Evolutionary conservation across 2,797 vertebrate species (phyloP), one percentile per base, ranked within the genome.

Genomic region (Serranus cabrilla): DNA sequence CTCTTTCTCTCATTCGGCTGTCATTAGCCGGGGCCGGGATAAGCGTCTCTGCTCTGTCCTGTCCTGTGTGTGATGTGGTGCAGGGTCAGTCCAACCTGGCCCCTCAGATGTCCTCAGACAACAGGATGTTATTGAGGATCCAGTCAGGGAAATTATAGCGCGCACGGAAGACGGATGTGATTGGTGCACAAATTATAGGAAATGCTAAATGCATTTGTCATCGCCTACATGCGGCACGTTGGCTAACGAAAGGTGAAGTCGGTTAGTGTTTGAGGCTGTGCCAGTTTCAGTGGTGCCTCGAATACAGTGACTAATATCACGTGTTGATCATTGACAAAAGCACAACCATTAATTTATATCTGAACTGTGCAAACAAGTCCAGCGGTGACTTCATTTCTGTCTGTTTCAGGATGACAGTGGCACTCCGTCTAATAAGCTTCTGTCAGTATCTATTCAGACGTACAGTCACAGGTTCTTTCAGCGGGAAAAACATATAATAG

Each of bases 91-190:
- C 74, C 74, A 81, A 71, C 70, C 71, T 71, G 80, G 72, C 73
- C 84, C 85, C 55, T 86, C 82, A 85, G 81, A 89, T 81, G 86
- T 89, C 87, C 84, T 69, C 82, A 87, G 84, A 91, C 92, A 87
- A 90, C 90, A 94, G 92, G 93, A 94, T 92, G 91, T 92, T 92
- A 87, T 90, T 87, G 82, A 89, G 91, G 74, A 86, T 85, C 82
- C 76, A 78, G 85, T 60, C 55, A 23, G 68, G 81, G 88, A 89
- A 89, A 90, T 92, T 89, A 92, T 85, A 87, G 79, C 62, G 43
- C 47, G 18, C 60, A 20, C 40, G 45, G 65, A 83, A 81, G 69
- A 78, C 70, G 52, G 85, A 85, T 51, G 77, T 50, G 80, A 89
- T 85, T 27, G 60, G 71, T 45, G 67, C 75, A 56, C 71, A 88